Base-by-base conservation (phyloP, 1,140 invertebrate genomes). In the Brachionus rotundiformis region DNA sequence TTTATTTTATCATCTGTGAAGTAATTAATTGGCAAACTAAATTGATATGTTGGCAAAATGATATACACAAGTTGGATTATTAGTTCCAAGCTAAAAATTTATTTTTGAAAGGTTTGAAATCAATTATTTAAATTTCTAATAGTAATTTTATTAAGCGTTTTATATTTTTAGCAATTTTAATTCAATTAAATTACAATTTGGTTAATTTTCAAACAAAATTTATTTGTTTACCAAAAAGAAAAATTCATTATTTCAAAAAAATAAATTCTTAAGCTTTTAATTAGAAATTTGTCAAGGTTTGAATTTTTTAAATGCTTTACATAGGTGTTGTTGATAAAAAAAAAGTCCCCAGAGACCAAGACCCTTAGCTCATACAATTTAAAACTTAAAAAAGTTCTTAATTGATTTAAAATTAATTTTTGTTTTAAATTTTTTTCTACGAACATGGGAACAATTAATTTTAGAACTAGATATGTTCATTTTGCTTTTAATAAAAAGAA, bases 381-480 rank as follows among this genome's bases (percentile, higher is more conserved):
- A 8, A 68, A n/a, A n/a, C n/a, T n/a, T n/a, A n/a, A n/a, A n/a
- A 36, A 16, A 68, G 10, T 19, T 68, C 10, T 68, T 68, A 68
- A 68, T 68, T 68, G 63, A 68, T 68, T 68, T 68, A 36, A 36
- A 68, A 68, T 68, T 68, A 68, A 68, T 68, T 68, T 68, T 68
- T 16, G 27, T 68, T 68, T 68, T 68, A 68, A 29, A 63, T 29
- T 29, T 63, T 29, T n/a, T 63, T 19, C 47, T 8, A 54, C 47
- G n/a, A 68, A 68, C 29, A 68, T 33, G 16, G 16, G 11, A 68
- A 41, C 33, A 68, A 68, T 68, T 68, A 68, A 68, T 33, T 68
- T 68, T 19, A 27, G 29, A 63, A 29, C n/a, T 10, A 41, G 39
- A 63, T 68, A 16, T 68, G 31, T 68, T 68, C 33, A 19, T 68